Evolutionary conservation across 2,888 invertebrate genomes (phyloP), one percentile per base, ranked within the genome.

Genomic region (Pseudococcus viburni): DNA sequence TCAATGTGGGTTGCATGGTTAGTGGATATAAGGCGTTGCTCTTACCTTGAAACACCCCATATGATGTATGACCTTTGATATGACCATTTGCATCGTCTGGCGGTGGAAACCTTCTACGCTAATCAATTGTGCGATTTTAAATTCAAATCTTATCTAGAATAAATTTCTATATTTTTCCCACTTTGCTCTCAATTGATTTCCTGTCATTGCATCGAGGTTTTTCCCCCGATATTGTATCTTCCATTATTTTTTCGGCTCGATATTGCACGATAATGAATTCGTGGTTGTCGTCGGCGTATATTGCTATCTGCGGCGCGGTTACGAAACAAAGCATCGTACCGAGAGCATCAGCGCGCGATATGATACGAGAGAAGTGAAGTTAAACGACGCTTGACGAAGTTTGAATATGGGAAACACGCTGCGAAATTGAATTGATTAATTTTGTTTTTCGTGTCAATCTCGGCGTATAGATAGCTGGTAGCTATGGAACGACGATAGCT

Each of bases 341-440:
- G 59, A 19, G 39, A 73, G 7, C 17, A 17, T 3, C 39, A 33
- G 33, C 33, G 15, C 73, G 4, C 9, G 73, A 73, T 39, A 17
- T 33, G 64, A 73, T 73, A 33, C 73, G 73, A 73, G 59, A 17
- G 33, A 15, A 26, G 73, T 73, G 73, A 73, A 26, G 73, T 73
- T 73, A 17, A 68, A 68, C 68, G 68, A 68, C 68, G 68, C 68
- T 68, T 68, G 68, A 68, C 68, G 26, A 68, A 68, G 68, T 68
- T 68, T 26, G 68, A 68, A 64, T 64, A 64, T 64, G 22, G 64
- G 64, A 33, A 26, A 33, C 68, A 73, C 33, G 68, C 68, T 33
- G 68, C 68, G 68, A 73, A 73, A 33, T 73, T 22, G 33, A 73
- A 73, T 73, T 73, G 33, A 73, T 73, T 73, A 73, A 73, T 73